Conservation (phyloP, 2,888 invertebrate species). For the Anoplius nigerrimus region DNA sequence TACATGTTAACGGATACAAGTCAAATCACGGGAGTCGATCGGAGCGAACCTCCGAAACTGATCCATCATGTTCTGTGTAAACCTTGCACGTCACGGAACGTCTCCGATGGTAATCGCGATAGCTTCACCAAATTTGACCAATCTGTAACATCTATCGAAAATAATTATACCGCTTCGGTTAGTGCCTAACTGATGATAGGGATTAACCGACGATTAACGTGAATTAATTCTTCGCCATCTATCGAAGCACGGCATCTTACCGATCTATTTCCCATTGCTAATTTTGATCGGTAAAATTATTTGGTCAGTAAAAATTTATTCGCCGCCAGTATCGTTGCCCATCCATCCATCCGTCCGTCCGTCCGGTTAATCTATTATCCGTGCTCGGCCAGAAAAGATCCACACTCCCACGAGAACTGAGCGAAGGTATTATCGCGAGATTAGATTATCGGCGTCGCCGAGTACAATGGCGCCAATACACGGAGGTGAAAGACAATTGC, state of each 20-base stretch:
- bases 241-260: too few relatives aligned
- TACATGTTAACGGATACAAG: conserved; percentile 3
- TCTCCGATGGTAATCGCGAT: conserved; percentile 15
- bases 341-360: conserved; percentile 1
- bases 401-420: conserved; percentile 19
- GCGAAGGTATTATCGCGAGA: conserved; percentile 60
- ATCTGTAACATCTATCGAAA: neutral
- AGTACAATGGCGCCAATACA: conserved; percentile 63
- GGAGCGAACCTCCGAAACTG: neutral
- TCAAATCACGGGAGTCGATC: conserved; percentile 7
- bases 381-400: neutral
- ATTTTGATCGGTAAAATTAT: too few relatives aligned
- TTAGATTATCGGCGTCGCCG: conserved; percentile 66
- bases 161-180: too few relatives aligned
- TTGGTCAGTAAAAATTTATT: too few relatives aligned
- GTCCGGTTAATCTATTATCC: neutral
- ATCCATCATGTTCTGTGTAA: neutral
- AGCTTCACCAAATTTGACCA: neutral
- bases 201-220: too few relatives aligned
- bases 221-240: too few relatives aligned
- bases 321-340: too few relatives aligned
- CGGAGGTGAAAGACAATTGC: conserved; percentile 38
- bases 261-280: too few relatives aligned
- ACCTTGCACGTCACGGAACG: neutral
- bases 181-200: too few relatives aligned